phyloP scores from a whole-genome alignment of 2,888 invertebrate genomes.

The Allygus modestus region DNA sequence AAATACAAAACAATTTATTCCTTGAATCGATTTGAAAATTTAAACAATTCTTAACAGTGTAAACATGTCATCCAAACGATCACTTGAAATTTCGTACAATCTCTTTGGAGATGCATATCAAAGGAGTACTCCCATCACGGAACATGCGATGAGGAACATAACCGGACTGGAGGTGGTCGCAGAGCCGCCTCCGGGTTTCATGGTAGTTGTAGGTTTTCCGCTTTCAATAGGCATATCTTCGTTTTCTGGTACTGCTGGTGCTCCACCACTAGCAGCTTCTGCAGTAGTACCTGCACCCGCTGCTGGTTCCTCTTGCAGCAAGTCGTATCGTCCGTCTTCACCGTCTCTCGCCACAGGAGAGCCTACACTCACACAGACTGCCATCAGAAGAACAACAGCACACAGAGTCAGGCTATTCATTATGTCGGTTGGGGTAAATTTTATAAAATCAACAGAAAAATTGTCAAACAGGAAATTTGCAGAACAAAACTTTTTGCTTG shows the following conservation, averaged over 20 bases:
- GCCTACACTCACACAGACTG: background rate
- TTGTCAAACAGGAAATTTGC: too few relatives aligned
- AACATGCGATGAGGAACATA: background rate
- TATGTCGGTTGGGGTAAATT: too few relatives aligned
- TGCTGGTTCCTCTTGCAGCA: background rate
- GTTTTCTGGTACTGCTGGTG: background rate
- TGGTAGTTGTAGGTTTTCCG: too few relatives aligned
- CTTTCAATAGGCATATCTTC: too few relatives aligned
- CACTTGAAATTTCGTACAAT: background rate
- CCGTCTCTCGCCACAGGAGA: background rate
- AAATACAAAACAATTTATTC: too few relatives aligned
- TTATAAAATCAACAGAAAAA: too few relatives aligned
- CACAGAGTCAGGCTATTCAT: conserved; percentile 11
- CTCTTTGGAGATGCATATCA: background rate
- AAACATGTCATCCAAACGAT: background rate
- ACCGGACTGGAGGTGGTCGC: too few relatives aligned
- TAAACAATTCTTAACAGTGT: too few relatives aligned
- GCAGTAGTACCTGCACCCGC: background rate
- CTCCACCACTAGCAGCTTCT: background rate
- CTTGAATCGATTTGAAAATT: too few relatives aligned
- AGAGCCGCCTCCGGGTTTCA: too few relatives aligned
- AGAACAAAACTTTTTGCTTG: too few relatives aligned
- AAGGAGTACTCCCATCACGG: background rate
- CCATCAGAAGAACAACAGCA: background rate
- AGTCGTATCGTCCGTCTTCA: background rate